Base-by-base conservation (phyloP, 35 echinoderm and acorn worm species). In the Chiridota heheva region DNA sequence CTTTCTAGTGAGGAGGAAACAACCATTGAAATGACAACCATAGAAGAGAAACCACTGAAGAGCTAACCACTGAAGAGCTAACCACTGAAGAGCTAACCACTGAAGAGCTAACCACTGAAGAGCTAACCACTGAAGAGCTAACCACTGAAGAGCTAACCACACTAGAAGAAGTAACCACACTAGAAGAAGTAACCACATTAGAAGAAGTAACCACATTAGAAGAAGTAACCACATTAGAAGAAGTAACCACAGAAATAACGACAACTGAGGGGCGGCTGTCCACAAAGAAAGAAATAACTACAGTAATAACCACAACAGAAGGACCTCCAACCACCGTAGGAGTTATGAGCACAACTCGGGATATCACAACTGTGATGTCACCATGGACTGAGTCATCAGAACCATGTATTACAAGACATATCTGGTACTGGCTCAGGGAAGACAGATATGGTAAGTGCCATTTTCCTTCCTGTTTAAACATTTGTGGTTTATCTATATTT, bases 351-450 rank as follows among this genome's bases (percentile, higher is more conserved):
- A 46, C 58, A 36, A 18, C 70, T 0, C 1, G 27, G 8, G 25
- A 20, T 17, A 37, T 35, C 16, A 66, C 68, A 32, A 38, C 35
- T 17, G 30, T 24, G 35, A n/a, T 38, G 13, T 24, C 30, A 38
- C 65, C 65, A 39, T 38, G 33, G 4, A 39, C 35, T 0, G 18
- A 69, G 35, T 39, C 65, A 16, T 69, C 65, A 56, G n/a, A 7
- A 56, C 44, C 31, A 3, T 59, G 30, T 28, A 18, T 56, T 18
- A 78, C 59, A 26, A 34, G 33, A 69, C 73, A 29, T 20, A 87
- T 93, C 3, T 93, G 90, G 90, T 93, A 93, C 59, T 93, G 90
- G 90, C 20, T 93, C 39, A 76, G 90, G 49, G 90, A 93, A 73
- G 90, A 93, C 20, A 44, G 78, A 39, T 58, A 81, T 76, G 76